phyloP scores from a whole-genome alignment of 2,888 invertebrate genomes.

The Dendrolimus houi region DNA sequence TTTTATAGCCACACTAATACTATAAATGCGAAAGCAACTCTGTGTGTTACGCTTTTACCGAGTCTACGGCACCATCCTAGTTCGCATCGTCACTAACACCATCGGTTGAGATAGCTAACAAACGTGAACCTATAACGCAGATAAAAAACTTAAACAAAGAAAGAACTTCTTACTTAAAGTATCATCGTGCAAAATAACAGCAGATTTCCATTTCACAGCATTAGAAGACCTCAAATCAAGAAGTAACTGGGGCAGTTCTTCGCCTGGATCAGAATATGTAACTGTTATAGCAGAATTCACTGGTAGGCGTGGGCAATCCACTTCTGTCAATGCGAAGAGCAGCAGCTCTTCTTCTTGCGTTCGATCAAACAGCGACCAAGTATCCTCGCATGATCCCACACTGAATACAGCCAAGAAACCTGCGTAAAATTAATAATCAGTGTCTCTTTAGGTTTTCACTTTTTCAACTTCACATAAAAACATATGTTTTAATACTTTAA shows the following conservation, averaged over 20 bases:
- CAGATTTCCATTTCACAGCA: conserved; percentile 83
- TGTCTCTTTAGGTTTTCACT: too few species aligned
- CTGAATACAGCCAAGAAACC: conserved; percentile 85
- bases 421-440: conserved; percentile 26
- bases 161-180: conserved; percentile 79
- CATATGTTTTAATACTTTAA: too few species aligned
- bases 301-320: conserved; percentile 87
- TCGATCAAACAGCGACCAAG: conserved; percentile 82
- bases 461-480: too few species aligned
- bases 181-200: conserved; percentile 83
- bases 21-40: too few species aligned
- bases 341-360: conserved; percentile 80
- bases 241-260: conserved; percentile 86
- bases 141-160: background rate
- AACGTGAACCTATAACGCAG: background rate
- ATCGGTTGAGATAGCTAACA: too few species aligned
- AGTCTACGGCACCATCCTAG: too few species aligned
- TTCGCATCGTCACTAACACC: too few species aligned
- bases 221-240: conserved; percentile 82
- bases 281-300: conserved; percentile 80
- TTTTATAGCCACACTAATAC: too few species aligned
- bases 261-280: conserved; percentile 80
- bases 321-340: conserved; percentile 85
- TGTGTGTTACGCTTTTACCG: too few species aligned
- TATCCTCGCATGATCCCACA: conserved; percentile 83